These are phyloP conservation scores for Fragum fragum DNA, from an alignment of 2,888 invertebrate species.

Conservation along the genomic window DNA sequence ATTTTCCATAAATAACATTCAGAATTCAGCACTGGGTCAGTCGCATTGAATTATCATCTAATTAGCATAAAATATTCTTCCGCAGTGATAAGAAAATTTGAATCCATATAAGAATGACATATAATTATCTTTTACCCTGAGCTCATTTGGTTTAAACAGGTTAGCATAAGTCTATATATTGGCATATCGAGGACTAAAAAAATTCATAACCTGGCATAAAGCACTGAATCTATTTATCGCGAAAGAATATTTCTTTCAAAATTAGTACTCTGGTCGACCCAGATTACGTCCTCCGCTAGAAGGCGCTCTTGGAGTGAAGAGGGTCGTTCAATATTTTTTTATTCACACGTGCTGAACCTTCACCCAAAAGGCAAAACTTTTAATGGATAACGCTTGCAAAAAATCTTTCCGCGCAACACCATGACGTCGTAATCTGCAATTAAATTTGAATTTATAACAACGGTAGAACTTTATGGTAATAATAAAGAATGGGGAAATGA, in stretches of 20 bases:
- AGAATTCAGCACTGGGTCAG: conserved; percentile 78
- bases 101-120: background rate
- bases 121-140: background rate
- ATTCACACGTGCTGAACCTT: too few species aligned
- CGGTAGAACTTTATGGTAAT: too few species aligned
- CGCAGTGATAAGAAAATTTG: conserved; percentile 54
- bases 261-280: conserved; percentile 55
- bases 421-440: too few species aligned
- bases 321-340: conserved; percentile 39
- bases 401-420: too few species aligned
- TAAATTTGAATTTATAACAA: too few species aligned
- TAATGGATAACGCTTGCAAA: too few species aligned
- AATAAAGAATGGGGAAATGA: too few species aligned
- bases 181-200: background rate
- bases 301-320: conserved; percentile 38
- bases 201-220: too few species aligned
- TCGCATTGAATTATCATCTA: conserved; percentile 68
- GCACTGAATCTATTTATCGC: conserved; percentile 27
- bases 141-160: background rate
- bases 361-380: too few species aligned
- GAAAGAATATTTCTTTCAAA: conserved; percentile 14
- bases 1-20: conserved; percentile 80
- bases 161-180: background rate
- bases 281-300: conserved; percentile 58
- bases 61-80: conserved; percentile 73